Conservation (phyloP, 2,113 vertebrate species). For the Stigmatopora argus region DNA sequence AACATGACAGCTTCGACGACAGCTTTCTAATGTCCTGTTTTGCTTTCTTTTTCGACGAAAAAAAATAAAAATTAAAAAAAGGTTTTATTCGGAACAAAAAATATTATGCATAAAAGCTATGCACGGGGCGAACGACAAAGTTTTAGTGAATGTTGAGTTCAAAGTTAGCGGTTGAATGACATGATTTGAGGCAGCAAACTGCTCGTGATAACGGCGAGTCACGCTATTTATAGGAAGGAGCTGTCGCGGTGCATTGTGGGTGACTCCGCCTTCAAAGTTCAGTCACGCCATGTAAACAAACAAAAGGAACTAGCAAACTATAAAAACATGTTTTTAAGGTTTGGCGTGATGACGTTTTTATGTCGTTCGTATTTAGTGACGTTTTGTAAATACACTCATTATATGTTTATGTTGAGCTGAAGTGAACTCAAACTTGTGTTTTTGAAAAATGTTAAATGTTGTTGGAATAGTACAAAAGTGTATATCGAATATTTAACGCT, state of each 20-base stretch:
- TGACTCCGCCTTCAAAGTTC: neutral
- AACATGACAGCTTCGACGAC: constrained; percentile 59
- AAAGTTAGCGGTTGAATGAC: neutral
- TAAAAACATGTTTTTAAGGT: neutral
- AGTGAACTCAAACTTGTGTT: too few relatives aligned
- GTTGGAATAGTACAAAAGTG: too few relatives aligned
- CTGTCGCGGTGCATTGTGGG: neutral
- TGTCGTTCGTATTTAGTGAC: too few relatives aligned
- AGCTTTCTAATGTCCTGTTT: neutral
- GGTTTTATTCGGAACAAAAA: neutral
- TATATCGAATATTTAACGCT: too few relatives aligned
- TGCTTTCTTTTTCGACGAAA: constrained; percentile 23
- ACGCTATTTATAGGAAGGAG: neutral
- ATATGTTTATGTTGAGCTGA: too few relatives aligned
- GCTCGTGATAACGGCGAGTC: accelerated
- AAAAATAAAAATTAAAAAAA: constrained; percentile 16
- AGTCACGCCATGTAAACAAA: neutral
- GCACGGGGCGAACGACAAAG: constrained; percentile 35
- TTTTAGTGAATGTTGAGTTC: neutral
- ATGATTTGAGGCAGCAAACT: neutral
- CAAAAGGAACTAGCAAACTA: neutral
- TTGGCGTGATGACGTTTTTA: neutral
- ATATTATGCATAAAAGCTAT: constrained; percentile 43
- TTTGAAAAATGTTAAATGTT: too few relatives aligned
- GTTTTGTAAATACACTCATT: too few relatives aligned